Conservation (phyloP, 2,888 invertebrate species). For the Alsophila aescularia region DNA sequence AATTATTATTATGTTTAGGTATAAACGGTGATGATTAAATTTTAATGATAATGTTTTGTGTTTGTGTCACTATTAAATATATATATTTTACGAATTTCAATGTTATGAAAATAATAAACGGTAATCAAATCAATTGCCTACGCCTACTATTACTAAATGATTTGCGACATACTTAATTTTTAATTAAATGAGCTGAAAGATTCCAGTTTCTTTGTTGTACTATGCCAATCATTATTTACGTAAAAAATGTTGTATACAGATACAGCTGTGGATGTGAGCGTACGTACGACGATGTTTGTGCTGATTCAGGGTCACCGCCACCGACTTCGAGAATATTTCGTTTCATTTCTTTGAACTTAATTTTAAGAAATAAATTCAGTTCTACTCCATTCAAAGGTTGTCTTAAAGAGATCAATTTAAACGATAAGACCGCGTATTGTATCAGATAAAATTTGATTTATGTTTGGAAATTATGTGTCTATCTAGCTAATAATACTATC, state of each 20-base stretch:
- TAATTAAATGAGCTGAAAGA: slow-evolving; percentile 27
- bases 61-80: too few species aligned
- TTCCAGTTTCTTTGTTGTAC: slow-evolving; percentile 41
- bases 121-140: neutral
- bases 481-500: too few species aligned
- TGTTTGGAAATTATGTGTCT: too few species aligned
- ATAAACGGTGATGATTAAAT: too few species aligned
- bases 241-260: slow-evolving; percentile 65
- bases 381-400: too few species aligned
- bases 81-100: too few species aligned
- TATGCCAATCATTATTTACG: slow-evolving; percentile 70
- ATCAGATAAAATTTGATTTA: too few species aligned
- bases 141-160: slow-evolving; percentile 17
- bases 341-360: slow-evolving; percentile 10
- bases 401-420: too few species aligned
- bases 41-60: too few species aligned
- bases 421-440: too few species aligned
- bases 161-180: slow-evolving; percentile 22
- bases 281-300: slow-evolving; percentile 39
- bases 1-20: too few species aligned
- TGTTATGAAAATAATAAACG: neutral
- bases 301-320: slow-evolving; percentile 53
- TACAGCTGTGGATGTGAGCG: slow-evolving; percentile 46
- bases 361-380: too few species aligned
- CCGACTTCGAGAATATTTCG: slow-evolving; percentile 20